Conservation (phyloP, 2,113 vertebrate genomes). For the Cottus gobio region DNA sequence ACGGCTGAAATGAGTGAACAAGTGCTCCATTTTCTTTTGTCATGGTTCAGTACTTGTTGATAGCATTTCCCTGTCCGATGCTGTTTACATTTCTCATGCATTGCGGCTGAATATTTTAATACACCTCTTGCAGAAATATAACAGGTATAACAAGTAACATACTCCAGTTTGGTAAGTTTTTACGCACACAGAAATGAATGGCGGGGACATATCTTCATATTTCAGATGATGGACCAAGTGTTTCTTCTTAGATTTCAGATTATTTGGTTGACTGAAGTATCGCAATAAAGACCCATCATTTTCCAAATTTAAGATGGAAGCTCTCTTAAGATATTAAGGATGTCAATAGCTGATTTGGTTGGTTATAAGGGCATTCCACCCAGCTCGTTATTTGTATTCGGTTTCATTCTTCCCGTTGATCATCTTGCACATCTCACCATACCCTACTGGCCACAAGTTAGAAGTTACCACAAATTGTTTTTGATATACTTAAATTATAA, state of each 20-base stretch:
- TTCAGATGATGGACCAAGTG: neutral
- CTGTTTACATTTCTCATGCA: conserved; percentile 5
- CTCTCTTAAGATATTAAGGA: neutral
- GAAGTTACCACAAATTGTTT: neutral
- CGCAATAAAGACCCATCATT: neutral
- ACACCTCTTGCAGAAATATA: neutral
- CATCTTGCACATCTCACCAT: neutral
- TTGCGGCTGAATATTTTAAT: conserved; percentile 4
- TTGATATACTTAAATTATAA: neutral
- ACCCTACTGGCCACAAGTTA: neutral
- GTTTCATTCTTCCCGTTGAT: neutral
- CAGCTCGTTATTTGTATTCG: neutral
- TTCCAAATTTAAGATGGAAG: neutral
- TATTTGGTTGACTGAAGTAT: neutral
- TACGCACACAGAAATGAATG: neutral
- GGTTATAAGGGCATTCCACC: neutral
- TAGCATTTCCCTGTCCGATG: neutral
- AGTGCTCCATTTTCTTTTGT: neutral
- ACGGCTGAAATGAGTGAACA: conserved; percentile 1
- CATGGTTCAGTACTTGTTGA: conserved; percentile 9
- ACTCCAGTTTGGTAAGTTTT: neutral
- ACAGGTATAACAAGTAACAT: neutral
- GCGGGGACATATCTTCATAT: neutral
- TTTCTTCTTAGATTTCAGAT: neutral
- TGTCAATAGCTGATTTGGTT: neutral